Conservation (phyloP, 2,113 vertebrate genomes). For the rat (Rattus norvegicus) region GRCr8 NC_086022.1:130639501-130640000, state of each 20-base stretch:
- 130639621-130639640: not conserved
- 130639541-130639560: not conserved
- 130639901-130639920: not conserved
- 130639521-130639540: constrained; percentile 18
- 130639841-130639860: not conserved
- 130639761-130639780: not conserved
- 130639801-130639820: not conserved
- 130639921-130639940: not conserved
- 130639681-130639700: not conserved
- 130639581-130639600: not conserved
- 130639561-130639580: not conserved
- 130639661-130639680: not conserved
- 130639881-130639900: not conserved
- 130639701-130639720: not conserved
- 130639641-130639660: not conserved
- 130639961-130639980: not conserved
- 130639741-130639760: not conserved
- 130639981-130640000: not conserved
- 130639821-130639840: not conserved
- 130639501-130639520: not conserved
- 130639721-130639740: not conserved
- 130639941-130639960: not conserved
- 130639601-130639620: not conserved
- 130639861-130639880: not conserved
- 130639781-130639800: not conserved